phyloP scores from a whole-genome alignment of 2,888 invertebrate species.

The Yponomeuta cagnagella region DNA sequence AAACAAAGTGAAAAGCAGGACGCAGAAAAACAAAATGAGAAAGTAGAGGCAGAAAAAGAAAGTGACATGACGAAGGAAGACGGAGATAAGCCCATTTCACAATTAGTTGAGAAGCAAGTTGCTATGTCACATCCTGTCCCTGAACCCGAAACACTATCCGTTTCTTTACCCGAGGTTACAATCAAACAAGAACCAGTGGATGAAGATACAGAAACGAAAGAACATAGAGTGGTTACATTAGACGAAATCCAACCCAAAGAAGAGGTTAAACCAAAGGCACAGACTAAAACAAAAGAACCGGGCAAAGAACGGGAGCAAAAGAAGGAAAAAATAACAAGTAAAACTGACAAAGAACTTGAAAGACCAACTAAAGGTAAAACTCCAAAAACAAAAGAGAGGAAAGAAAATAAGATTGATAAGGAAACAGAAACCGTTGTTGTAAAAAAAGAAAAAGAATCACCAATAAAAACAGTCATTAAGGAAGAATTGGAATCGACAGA shows the following conservation, averaged over 20 bases:
- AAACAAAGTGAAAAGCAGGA: neutral
- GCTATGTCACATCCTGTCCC: neutral
- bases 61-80: neutral
- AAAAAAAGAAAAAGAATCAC: constrained; percentile 25
- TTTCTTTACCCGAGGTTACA: neutral
- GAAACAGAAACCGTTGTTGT: constrained; percentile 39
- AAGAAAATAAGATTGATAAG: constrained; percentile 16
- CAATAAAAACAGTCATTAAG: constrained; percentile 43
- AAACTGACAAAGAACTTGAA: constrained; percentile 36
- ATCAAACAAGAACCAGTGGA: constrained; percentile 57
- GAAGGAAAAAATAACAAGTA: constrained; percentile 32
- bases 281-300: neutral
- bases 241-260: neutral
- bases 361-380: constrained; percentile 37
- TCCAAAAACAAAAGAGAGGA: constrained; percentile 16
- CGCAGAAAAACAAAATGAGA: neutral
- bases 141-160: neutral
- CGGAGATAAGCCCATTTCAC: neutral
- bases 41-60: neutral
- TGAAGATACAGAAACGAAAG: constrained; percentile 32
- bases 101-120: neutral
- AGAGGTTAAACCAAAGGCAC: neutral
- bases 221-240: neutral
- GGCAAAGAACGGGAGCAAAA: constrained; percentile 27
- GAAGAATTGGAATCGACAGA: constrained; percentile 61